Base-by-base conservation (phyloP, 2,888 invertebrate genomes). In the Tortrix viridana region DNA sequence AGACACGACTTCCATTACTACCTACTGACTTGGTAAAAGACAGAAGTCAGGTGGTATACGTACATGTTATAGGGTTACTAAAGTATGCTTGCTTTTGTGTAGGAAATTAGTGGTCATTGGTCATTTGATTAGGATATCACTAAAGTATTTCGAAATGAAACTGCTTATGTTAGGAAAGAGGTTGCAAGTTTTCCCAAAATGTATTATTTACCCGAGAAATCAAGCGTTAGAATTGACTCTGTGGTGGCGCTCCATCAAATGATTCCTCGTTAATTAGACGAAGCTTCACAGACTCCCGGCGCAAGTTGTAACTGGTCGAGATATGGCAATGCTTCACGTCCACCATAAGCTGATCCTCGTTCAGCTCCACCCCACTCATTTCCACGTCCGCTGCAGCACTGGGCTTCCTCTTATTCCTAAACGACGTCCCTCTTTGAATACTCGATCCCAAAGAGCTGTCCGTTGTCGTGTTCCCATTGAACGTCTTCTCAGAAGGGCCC, bases 391-490 rank as follows among this genome's bases (percentile, higher is more conserved):
- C 94, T 0, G 94, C 94, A 12, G 93, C 93, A 67, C 94, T 94
- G 16, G 93, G 93, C 79, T 94, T 94, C 71, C 92, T 84, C 72
- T 92, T 92, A 56, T 90, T 86, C 60, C 86, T 87, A 65, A 94
- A 89, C 9, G 94, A 94, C 6, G 93, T 81, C 2, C 88, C 87
- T 58, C 93, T 82, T 68, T 93, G 85, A 46, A 94, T 89, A 65
- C 93, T 93, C 0, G 94, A 90, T 65, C 93, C 93, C 0, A 95
- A 82, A 69, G 94, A 89, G 67, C 93, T 93, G 73, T 95, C 95
- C 5, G 96, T 96, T 67, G 95, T 95, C 71, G 95, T 95, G 72
- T 95, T 95, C 0, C 96, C 96, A 76, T 96, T 96, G 74, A 95
- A 96, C 9, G 95, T 94, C 73, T 95, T 93, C 80, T 96, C 96